Conservation (phyloP, 2,113 vertebrate species). For the Cinclus mexicanus region DNA sequence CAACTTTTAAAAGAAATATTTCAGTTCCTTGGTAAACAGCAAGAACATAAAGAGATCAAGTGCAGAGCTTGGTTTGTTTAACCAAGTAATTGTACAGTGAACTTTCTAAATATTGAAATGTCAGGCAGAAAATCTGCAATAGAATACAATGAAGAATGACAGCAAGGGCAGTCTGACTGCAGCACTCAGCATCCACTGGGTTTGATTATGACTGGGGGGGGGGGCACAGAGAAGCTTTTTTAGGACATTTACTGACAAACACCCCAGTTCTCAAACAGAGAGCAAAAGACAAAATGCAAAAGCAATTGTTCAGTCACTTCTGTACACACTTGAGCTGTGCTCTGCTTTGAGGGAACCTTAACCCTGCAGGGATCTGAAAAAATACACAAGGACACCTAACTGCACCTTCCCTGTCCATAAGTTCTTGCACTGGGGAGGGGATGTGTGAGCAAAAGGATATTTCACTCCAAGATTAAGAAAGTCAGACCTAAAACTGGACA, state of each 20-base stretch:
- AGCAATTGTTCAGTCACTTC: not conserved
- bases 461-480: not conserved
- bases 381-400: accelerated
- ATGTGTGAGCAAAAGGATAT: not conserved
- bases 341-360: not conserved
- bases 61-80: not conserved
- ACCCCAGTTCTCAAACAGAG: not conserved
- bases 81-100: not conserved
- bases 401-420: not conserved
- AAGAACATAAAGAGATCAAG: not conserved
- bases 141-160: not conserved
- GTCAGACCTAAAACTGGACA: not conserved
- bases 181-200: not conserved
- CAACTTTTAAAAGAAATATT: not conserved
- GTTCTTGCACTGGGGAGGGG: not conserved
- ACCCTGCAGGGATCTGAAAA: not conserved
- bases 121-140: not conserved
- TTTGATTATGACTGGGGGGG: not conserved
- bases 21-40: slow-evolving; percentile 47
- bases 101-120: not conserved
- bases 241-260: not conserved
- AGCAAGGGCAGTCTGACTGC: not conserved
- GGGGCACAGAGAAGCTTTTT: not conserved
- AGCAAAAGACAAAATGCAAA: not conserved
- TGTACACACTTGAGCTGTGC: not conserved